Evolutionary conservation across 2,888 invertebrate species (phyloP).

Genomic region (Mantis religiosa): DNA sequence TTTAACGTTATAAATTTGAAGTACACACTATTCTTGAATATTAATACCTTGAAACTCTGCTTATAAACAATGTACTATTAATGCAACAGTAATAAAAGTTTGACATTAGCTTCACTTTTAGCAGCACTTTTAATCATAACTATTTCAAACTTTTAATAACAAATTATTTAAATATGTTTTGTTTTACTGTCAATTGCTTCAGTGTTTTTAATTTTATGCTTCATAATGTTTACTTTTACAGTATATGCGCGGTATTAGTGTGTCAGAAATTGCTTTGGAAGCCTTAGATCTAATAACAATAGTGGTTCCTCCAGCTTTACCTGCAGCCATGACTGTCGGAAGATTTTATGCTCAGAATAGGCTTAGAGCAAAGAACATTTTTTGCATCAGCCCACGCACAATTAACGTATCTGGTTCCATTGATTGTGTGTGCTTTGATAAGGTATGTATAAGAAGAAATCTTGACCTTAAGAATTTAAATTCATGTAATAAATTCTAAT

Average conservation of each 20-base stretch:
- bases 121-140: too few relatives aligned
- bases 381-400: conserved; percentile 87
- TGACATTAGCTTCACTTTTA: too few relatives aligned
- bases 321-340: conserved; percentile 95
- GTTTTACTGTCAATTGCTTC: too few relatives aligned
- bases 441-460: conserved; percentile 50
- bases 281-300: conserved; percentile 91
- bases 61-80: too few relatives aligned
- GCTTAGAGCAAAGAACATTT: conserved; percentile 58
- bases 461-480: too few relatives aligned
- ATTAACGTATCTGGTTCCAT: conserved; percentile 91
- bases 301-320: conserved; percentile 91
- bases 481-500: too few relatives aligned
- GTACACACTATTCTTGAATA: too few relatives aligned
- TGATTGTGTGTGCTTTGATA: conserved; percentile 87
- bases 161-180: too few relatives aligned
- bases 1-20: too few relatives aligned
- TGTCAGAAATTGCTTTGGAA: conserved; percentile 65
- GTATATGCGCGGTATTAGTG: conserved; percentile 57
- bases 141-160: too few relatives aligned
- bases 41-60: too few relatives aligned
- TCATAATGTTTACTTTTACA: conserved; percentile 39
- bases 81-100: too few relatives aligned
- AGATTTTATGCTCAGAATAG: conserved; percentile 79
- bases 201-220: neutral